Evolutionary conservation across 2,797 vertebrate species (phyloP), one percentile per base, ranked within the genome.

Genomic region (Acrocephalus scirpaceus): DNA sequence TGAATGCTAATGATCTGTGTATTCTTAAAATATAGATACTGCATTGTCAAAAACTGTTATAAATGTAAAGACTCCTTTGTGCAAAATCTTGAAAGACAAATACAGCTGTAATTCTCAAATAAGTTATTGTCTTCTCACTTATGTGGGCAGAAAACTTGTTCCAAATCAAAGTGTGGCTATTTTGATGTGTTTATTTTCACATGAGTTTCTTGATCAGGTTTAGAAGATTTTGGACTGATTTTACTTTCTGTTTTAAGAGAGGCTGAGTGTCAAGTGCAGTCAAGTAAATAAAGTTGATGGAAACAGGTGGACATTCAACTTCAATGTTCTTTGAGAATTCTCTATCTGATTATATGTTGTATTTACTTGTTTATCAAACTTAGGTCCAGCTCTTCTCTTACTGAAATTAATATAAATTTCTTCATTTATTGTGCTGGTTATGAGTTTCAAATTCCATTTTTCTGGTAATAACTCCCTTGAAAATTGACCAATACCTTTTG

Each of bases 21-120:
- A 60, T 50, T 92, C 54, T 90, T 92, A 73, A 60, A 92, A 58
- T 74, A 80, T 65, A 95, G 87, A 96, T 86, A 94, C 34, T 93
- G 94, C 86, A 56, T 93, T 97, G 88, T 96, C 86, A 97, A 86
- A 94, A 90, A 32, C 40, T 90, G 71, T 92, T 81, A 73, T 14
- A 78, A 92, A 82, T 92, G 62, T 82, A 81, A 94, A 69, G 51
- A 65, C 69, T 93, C 70, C 57, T 95, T 94, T 92, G 60, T 88
- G 70, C 48, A 92, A 73, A 69, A 86, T 90, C 84, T 89, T 54
- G 57, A 76, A 78, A 44, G 34, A 79, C 42, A 82, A 92, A 88
- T 57, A 36, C 56, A 73, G 17, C 53, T 87, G 32, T 74, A 76
- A 57, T 87, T 93, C 38, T 44, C 42, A 77, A 64, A 38, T 21